Evolutionary conservation across 2,797 vertebrate species (phyloP), one percentile per base, ranked within the genome.

Genomic region (Manis crassicaudata): DNA sequence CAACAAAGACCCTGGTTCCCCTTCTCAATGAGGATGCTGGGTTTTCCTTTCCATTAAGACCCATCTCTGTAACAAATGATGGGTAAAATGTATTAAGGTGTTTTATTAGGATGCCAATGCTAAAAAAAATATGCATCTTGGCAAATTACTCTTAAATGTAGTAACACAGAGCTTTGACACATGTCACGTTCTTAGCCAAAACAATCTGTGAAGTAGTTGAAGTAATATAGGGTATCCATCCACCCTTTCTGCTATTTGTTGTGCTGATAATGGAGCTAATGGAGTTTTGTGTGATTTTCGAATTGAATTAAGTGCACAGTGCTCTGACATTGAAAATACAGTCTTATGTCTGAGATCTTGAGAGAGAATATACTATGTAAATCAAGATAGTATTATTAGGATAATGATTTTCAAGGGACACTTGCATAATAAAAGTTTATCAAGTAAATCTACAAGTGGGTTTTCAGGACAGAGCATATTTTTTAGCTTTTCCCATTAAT

Each of bases 401-500:
- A 92, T 84, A 17, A 46, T 3, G 6, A 35, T 77, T 90, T 92
- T 81, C 54, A 92, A 85, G 43, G 9, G 3, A 50, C 2, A 68
- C n/a, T 92, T 95, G 37, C 23, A 56, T 20, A 92, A 35, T 88
- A 80, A 63, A 95, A 29, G 1, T 91, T 77, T 85, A 92, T 70
- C 40, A 86, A 80, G n/a, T 77, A 95, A 81, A 83, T 82, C 3
- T 92, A 80, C 95, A 80, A 79, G 54, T 77, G 79, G 6, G 3
- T 83, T 93, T 93, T 72, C 18, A 68, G 29, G 29, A 73, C 5
- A 90, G 16, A 72, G 21, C 1, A 0, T 63, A 56, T 37, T 80
- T 89, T 93, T 70, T 10, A 96, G 32, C 10, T 82, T 94, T 95
- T 84, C 5, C 13, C 84, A 32, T 67, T 86, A 80, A 88, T 92